These are phyloP conservation scores for Drosophila formosana DNA, from an alignment of 2,888 invertebrate genomes.

Conservation along the genomic window DNA sequence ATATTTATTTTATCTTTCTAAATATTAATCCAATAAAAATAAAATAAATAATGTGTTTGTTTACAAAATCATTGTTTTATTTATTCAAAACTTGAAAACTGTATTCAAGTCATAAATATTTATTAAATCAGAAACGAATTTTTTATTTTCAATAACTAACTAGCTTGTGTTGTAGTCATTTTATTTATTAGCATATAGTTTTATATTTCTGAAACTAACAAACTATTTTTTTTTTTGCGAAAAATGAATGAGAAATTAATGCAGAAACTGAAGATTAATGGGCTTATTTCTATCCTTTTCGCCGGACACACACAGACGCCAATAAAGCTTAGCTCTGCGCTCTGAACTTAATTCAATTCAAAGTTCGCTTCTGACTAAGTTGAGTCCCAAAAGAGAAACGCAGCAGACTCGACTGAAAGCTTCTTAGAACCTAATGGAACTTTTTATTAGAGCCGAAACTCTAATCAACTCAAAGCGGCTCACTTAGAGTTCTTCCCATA, in stretches of 20 bases:
- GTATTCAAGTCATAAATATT: too few relatives aligned
- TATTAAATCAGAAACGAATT: too few relatives aligned
- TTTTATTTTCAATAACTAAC: background rate
- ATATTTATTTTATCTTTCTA: too few relatives aligned
- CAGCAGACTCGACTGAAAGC: constrained; percentile 2
- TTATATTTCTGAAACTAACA: background rate
- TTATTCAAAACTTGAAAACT: too few relatives aligned
- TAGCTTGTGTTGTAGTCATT: too few relatives aligned
- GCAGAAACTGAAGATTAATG: constrained; percentile 5
- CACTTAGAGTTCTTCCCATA: background rate
- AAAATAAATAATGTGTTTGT: too few relatives aligned
- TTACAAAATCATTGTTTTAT: too few relatives aligned
- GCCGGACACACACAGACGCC: background rate
- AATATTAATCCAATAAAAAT: too few relatives aligned
- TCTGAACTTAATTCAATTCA: background rate
- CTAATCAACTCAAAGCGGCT: constrained; percentile 13
- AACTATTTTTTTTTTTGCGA: too few relatives aligned
- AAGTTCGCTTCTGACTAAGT: background rate
- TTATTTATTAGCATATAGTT: background rate
- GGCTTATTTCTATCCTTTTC: background rate
- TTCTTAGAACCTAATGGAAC: constrained; percentile 7
- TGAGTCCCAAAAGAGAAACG: constrained; percentile 6
- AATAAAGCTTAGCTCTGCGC: background rate
- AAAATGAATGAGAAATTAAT: background rate
- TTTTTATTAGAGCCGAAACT: constrained; percentile 20